Base-by-base conservation (phyloP, 2,113 vertebrate species). In the Hystrix cristata region DNA sequence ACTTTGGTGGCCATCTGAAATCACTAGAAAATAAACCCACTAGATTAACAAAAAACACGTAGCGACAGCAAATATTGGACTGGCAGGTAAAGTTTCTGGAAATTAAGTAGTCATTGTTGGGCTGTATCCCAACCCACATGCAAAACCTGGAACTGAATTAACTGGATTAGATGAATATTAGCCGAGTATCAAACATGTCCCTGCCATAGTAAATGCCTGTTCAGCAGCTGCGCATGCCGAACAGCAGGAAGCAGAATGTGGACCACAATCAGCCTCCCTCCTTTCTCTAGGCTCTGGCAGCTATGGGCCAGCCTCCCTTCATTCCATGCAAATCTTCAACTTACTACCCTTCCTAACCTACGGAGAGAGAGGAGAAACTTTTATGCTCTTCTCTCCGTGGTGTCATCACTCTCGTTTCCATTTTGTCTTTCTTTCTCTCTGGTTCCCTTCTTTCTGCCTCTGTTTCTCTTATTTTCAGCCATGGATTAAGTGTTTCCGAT, bases 1-100 rank as follows among this genome's bases (percentile, higher is more conserved):
- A 59, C 3, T 25, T 92, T 95, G 74, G 74, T 62, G 21, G 48
- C 90, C n/a, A 95, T 76, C 27, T 59, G 65, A 94, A 95, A 80
- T 62, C 25, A 69, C 10, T 81, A 71, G 11, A 65, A 86, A 87
- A 60, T 71, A 83, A 4, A 10, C 0, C 1, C 1, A 18, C n/a
- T 5, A 84, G 16, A 12, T 60, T 91, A 72, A 76, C 6, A 95
- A 60, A 93, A n/a, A 55, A 16, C 51, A 43, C 82, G 89, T 8
- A 57, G 12, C 38, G 91, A 87, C 13, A 31, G 25, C 21, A 64
- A 59, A 81, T 91, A 31, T 9, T 51, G 51, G 31, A 72, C n/a
- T 55, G 34, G 64, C 74, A 7, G 16, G 4, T 96, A 74, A 76
- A 48, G 11, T 69, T 86, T 53, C 71, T 80, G 21, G n/a, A 51